Evolutionary conservation across 1,140 invertebrate genomes (phyloP), one percentile per base, ranked within the genome.

Genomic region (Temnothorax curvispinosus): DNA sequence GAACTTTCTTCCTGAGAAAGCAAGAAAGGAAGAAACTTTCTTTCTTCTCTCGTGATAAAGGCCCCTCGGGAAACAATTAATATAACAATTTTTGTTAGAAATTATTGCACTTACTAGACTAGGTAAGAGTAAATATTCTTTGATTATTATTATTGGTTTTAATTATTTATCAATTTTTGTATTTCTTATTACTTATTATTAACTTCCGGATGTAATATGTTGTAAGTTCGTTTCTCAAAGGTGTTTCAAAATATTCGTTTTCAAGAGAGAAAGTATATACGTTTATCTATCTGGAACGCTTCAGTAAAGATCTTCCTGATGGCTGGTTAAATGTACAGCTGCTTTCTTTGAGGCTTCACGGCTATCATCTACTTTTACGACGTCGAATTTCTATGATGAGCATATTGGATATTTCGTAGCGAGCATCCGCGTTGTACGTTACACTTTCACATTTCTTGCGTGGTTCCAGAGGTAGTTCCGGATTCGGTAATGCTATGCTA

Each of bases 361-460:
- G 1, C 27, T 27, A 44, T 62, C 38, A 38, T 47, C 7, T 1
- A 21, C n/a, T 32, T 58, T 60, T 47, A 52, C 38, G 54, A 82
- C 21, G 13, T 60, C 54, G 41, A 77, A 72, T 89, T 87, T 64
- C 35, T 52, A 67, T 74, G 65, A 87, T 52, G 69, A 67, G 35
- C n/a, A 78, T 65, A 65, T 44, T 35, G 38, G 18, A 44, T n/a
- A 15, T n/a, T 71, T 65, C 6, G 11, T 13, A 44, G 15, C 21
- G 15, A 47, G 2, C 9, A 47, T 91, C 84, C 88, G 90, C 88
- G 87, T 91, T 88, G 90, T 85, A 27, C 9, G 8, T 8, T 56
- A 86, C 54, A 87, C 91, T 92, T 91, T 91, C 91, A 91, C 89
- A 87, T 91, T 91, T 90, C 50, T 89, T 87, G 58, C 44, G 44